Evolutionary conservation across 2,888 invertebrate species (phyloP), one percentile per base, ranked within the genome.

Genomic region (Ophion ventricosus): DNA sequence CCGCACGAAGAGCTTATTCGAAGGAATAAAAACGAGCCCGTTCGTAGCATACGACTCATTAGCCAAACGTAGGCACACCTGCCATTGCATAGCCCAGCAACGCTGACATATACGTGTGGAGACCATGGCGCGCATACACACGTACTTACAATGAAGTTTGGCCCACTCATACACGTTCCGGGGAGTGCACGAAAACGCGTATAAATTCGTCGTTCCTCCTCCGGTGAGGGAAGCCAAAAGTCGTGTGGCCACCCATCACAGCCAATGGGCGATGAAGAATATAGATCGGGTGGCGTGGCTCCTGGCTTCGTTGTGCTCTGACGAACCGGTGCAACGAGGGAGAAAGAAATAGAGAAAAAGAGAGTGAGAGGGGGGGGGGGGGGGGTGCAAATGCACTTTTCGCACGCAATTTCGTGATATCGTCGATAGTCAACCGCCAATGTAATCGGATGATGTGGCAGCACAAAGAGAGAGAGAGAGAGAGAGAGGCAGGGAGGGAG

Each of bases 371-470:
- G 83, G 49, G 57, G 49, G 56, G 35, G 26, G 75, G 54, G 76
- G 80, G 40, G 74, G 77, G 78, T 64, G 77, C 87, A 90, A 92
- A 91, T 91, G 91, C 91, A 90, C 88, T 89, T 86, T 89, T 88
- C 89, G 89, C 91, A 91, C 90, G 91, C 91, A 90, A 92, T 90
- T 89, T 89, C 89, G 88, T 84, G 87, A 80, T 80, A 63, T 67
- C 73, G 63, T 72, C 75, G 85, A 78, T 80, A 80, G 82, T 43
- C 66, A 82, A 78, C 87, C 83, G 86, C 74, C 73, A 84, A 80
- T 78, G 80, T 79, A 79, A 82, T 82, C 84, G 75, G 84, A 56
- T 70, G 78, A 84, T 56, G 80, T 86, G 86, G 85, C 82, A 81
- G 83, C 78, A 76, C 78, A 86, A 78, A 84, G 84, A 86, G 82